Evolutionary conservation across 1,140 invertebrate species (phyloP), one percentile per base, ranked within the genome.

Genomic region (Galleria mellonella): DNA sequence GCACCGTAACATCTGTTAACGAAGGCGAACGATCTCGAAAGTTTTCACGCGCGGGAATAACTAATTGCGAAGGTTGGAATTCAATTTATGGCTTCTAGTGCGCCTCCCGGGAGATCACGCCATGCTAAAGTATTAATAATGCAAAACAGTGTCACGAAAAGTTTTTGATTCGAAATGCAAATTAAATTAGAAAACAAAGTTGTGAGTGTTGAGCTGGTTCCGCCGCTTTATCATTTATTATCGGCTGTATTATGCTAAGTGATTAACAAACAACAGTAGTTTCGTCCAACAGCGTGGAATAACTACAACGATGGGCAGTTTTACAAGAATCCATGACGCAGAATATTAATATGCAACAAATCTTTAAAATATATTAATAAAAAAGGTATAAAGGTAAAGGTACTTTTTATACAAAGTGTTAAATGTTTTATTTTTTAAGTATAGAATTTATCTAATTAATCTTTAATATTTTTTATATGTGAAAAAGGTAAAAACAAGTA

Each of bases 131-230:
- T 81, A 83, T 85, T 85, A 85, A 82, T 85, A 85, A 85, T 85
- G 82, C 79, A 85, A 85, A 85, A 85, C 82, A 85, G 82, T 85
- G 82, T 85, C 82, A 83, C 79, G 75, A 55, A 78, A 85, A 85
- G 73, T 85, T 85, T 85, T 82, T 81, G 79, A 82, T 82, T 85
- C 68, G 51, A 51, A 76, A 85, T 83, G 82, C 74, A 83, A 83
- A 85, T 83, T 72, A 66, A 75, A 83, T 85, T 83, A 85, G 75
- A 53, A 72, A 81, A 83, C 72, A 73, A 73, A 77, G 74, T 81
- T 74, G 62, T 62, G 68, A 68, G 59, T 75, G 57, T 65, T 56
- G 58, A 67, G 62, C 68, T 71, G 60, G 58, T 62, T 57, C 62
- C 54, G 42, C 48, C 56, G 62, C 53, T 73, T 68, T 66, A 62